These are phyloP conservation scores for Coryphaenoides rupestris DNA, from an alignment of 2,113 vertebrate species.

Conservation along the genomic window DNA sequence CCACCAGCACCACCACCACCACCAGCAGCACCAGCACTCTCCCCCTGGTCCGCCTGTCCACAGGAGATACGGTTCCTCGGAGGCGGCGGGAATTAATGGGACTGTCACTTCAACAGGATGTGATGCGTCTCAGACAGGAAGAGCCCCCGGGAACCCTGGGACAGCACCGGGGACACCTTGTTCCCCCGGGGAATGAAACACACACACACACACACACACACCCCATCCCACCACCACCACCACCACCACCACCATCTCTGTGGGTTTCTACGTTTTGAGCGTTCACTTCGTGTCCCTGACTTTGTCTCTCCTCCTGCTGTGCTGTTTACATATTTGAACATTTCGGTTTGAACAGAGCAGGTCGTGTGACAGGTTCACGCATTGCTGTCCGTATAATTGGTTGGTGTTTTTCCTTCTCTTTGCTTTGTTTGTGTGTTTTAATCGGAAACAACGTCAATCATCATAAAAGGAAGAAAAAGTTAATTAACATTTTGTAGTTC, in stretches of 20 bases:
- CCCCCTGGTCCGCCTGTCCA: conserved; percentile 55
- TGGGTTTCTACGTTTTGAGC: conserved; percentile 13
- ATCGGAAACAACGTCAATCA: not conserved
- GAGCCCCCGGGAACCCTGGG: conserved; percentile 24
- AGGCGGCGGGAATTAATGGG: conserved; percentile 65
- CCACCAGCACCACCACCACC: too few relatives aligned
- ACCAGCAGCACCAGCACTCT: conserved; percentile 13
- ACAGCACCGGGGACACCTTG: conserved; percentile 36
- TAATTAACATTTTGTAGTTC: not conserved
- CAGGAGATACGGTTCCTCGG: conserved; percentile 56
- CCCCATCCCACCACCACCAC: too few relatives aligned
- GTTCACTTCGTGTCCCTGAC: not conserved
- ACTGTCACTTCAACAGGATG: conserved; percentile 63
- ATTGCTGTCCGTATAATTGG: too few relatives aligned
- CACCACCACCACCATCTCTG: too few relatives aligned
- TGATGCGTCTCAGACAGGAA: conserved; percentile 56
- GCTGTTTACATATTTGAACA: conserved; percentile 4
- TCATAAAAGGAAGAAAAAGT: not conserved
- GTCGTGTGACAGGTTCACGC: too few relatives aligned
- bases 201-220: too few relatives aligned
- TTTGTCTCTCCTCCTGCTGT: conserved; percentile 16
- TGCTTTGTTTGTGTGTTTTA: not conserved
- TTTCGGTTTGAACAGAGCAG: too few relatives aligned
- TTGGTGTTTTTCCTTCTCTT: too few relatives aligned
- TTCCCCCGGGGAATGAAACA: conserved; percentile 27